Percentiles rank a stretch among this genome's conserved stretches.
Evolutionary conservation across 2,113 vertebrate genomes (phyloP).

Genomic region (Uropsilus gracilis): DNA sequence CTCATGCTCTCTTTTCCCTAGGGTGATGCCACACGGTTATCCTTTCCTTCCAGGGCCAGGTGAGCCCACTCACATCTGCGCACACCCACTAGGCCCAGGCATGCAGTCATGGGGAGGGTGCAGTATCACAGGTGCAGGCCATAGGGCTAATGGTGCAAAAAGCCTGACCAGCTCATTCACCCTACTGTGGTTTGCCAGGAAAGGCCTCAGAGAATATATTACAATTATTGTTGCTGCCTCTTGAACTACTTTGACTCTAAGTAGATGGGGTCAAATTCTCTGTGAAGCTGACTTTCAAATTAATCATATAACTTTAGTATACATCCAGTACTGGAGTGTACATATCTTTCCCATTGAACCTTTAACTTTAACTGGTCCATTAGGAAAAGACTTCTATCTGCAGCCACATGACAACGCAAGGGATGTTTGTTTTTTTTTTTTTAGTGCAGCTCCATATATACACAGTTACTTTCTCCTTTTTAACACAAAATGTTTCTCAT

Average conservation of each 20-base stretch:
- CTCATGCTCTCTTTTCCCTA: no score
- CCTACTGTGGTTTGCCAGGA: no score
- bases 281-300: conserved; percentile 35
- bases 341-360: conserved; percentile 5
- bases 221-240: conserved; percentile 19
- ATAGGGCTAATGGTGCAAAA: no score
- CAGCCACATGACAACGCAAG: not conserved
- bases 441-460: no score
- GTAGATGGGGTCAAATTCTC: conserved; percentile 34
- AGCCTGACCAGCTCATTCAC: no score
- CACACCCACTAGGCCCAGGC: no score
- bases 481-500: conserved; percentile 3
- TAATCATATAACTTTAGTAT: conserved; percentile 27
- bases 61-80: no score
- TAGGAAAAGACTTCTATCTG: not conserved
- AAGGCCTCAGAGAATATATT: not conserved
- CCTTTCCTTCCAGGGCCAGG: no score
- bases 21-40: no score
- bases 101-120: no score
- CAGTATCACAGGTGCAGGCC: no score
- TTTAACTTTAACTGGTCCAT: conserved; percentile 16
- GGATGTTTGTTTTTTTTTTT: not conserved
- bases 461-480: not conserved
- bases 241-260: not conserved
- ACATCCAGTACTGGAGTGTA: not conserved